A percentile compares a stretch with the other conserved stretches of the same genome.
Evolutionary conservation across 2,113 vertebrate species (phyloP).

Genomic region (Rhinopithecus roxellana): DNA sequence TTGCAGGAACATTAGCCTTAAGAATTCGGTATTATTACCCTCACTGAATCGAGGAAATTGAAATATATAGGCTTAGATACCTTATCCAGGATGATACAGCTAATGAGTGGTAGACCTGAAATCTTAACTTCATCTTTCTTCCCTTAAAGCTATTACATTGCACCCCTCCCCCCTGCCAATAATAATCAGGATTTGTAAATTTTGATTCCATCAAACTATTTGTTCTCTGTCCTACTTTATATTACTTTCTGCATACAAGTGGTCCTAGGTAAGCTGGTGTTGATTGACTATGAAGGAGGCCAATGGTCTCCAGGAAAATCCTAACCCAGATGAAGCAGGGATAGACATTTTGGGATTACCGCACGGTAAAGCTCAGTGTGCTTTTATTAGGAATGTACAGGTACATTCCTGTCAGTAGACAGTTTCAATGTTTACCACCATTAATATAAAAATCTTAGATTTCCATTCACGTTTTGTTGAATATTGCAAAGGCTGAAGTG

Average conservation of each 20-base stretch:
- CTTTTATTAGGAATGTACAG: not conserved
- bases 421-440: not conserved
- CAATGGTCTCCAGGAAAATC: not conserved
- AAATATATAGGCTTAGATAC: not conserved
- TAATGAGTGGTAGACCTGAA: not conserved
- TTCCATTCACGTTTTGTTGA: slow-evolving; percentile 35
- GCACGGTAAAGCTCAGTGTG: not conserved
- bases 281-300: not conserved
- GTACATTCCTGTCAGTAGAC: not conserved
- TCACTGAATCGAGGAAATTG: not conserved
- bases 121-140: not conserved
- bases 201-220: not conserved
- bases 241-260: not conserved
- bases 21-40: not conserved
- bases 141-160: not conserved
- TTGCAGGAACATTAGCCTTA: not conserved
- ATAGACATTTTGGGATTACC: not conserved
- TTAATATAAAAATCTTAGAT: slow-evolving; percentile 23
- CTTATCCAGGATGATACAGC: not conserved
- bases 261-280: not conserved
- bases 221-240: slow-evolving; percentile 23
- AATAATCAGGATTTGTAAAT: not conserved
- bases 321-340: not conserved
- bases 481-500: not conserved
- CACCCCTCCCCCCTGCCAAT: not conserved